These are phyloP conservation scores for Pycnonotus jocosus DNA, from an alignment of 2,113 vertebrate species.

Conservation along the genomic window DNA sequence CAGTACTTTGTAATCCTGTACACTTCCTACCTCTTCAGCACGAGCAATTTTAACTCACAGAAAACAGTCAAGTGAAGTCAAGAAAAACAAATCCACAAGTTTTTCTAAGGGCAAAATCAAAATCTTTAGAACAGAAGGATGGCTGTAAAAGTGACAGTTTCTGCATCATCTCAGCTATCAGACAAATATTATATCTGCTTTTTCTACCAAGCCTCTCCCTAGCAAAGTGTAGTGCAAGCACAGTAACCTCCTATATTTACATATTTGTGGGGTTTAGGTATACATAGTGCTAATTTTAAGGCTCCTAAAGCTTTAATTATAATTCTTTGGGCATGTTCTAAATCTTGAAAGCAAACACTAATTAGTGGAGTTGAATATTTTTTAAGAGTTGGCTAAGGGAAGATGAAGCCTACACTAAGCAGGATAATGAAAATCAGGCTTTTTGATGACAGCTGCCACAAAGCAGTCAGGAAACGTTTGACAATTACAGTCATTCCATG, in stretches of 20 bases:
- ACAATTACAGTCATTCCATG: background rate
- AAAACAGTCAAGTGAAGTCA: background rate
- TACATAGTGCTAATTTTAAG: background rate
- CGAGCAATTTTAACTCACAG: background rate
- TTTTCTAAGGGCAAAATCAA: background rate
- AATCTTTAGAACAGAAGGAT: background rate
- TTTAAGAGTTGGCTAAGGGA: background rate
- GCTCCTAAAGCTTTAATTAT: background rate
- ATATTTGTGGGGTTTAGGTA: background rate
- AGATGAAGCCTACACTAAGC: background rate
- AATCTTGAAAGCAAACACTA: background rate
- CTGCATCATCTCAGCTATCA: background rate
- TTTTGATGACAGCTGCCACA: background rate
- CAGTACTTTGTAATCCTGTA: background rate
- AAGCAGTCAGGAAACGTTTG: background rate
- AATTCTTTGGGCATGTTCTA: background rate
- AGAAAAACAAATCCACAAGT: background rate
- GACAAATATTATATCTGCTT: background rate
- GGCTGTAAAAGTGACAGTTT: background rate
- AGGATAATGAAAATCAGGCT: background rate
- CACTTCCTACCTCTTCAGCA: background rate
- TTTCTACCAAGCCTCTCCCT: background rate
- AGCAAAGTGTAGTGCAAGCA: background rate
- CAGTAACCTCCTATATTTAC: background rate
- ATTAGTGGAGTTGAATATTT: background rate